Percentiles rank a stretch among this genome's conserved stretches.
phyloP scores from a whole-genome alignment of 2,888 invertebrate species.

The Autographa gamma region DNA sequence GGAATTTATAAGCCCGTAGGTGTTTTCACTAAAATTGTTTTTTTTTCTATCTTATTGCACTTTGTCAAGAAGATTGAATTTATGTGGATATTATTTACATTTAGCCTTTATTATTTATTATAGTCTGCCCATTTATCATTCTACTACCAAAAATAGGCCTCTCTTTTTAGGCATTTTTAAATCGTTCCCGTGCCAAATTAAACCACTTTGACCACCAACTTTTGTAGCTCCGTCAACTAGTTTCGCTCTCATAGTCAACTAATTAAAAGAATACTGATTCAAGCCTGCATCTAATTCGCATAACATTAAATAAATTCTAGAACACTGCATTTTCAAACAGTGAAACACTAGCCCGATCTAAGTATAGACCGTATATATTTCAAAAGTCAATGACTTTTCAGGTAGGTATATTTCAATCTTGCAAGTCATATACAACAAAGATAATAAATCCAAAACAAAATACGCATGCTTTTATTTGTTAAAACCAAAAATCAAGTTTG shows the following conservation, averaged over 20 bases:
- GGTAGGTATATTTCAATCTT: neutral
- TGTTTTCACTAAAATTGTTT: too few relatives aligned
- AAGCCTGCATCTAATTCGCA: too few relatives aligned
- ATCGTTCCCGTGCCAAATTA: neutral
- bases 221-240: neutral
- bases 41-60: too few relatives aligned
- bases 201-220: neutral
- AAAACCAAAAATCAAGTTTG: neutral
- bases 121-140: too few relatives aligned
- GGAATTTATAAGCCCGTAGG: neutral
- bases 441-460: neutral
- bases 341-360: neutral
- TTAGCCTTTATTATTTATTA: too few relatives aligned
- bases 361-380: neutral
- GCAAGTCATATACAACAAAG: neutral
- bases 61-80: too few relatives aligned
- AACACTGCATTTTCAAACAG: neutral
- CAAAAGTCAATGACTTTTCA: neutral
- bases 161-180: neutral
- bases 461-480: neutral
- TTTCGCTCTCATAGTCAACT: neutral
- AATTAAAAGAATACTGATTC: too few relatives aligned
- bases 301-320: neutral
- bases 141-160: neutral
- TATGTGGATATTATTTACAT: too few relatives aligned